Base-by-base conservation (phyloP, 1,140 invertebrate genomes). In the Diploscapter pachys region DNA sequence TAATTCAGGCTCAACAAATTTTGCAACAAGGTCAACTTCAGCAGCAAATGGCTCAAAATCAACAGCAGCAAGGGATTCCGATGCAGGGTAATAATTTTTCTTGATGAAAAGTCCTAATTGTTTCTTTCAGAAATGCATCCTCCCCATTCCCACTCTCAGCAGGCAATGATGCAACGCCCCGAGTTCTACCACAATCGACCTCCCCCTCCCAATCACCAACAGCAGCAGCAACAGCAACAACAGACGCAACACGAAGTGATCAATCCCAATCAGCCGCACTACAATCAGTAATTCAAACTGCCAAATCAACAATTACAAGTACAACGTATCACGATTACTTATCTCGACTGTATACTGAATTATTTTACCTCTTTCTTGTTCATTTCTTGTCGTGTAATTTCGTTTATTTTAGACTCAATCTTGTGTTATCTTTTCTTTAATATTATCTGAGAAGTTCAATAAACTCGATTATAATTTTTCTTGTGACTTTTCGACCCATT, bases 211-310 rank as follows among this genome's bases (percentile, higher is more conserved):
- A 31, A 31, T 31, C 31, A 31, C 31, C 31, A 31, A 31, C 31
- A 68, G 11, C 31, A 53, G 51, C 66, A 68, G 6, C 66, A 52
- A 68, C 9, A 52, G 11, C 66, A 68, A 53, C 66, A 68, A 52
- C 66, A 50, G 6, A 8, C 9, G 53, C 11, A 53, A 9, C 66
- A 68, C 52, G 6, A 50, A 65, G 51, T 59, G 57, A 11, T 13
- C 13, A 65, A 11, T 11, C 57, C 9, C 9, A 11, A 59, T 59
- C 57, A 59, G 57, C 57, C 9, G 57, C 57, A 59, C 9, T 11
- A 59, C 57, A 59, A 59, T 31, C 9, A 59, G 9, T 59, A 59
- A 11, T 11, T 59, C 57, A 11, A 59, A 31, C 57, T 11, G 57
- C 9, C 9, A 59, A 11, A 59, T 31, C 57, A 59, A 59, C 57